These are phyloP conservation scores for Druon quercuslanigerum DNA, from an alignment of 1,140 invertebrate genomes.

Conservation along the genomic window DNA sequence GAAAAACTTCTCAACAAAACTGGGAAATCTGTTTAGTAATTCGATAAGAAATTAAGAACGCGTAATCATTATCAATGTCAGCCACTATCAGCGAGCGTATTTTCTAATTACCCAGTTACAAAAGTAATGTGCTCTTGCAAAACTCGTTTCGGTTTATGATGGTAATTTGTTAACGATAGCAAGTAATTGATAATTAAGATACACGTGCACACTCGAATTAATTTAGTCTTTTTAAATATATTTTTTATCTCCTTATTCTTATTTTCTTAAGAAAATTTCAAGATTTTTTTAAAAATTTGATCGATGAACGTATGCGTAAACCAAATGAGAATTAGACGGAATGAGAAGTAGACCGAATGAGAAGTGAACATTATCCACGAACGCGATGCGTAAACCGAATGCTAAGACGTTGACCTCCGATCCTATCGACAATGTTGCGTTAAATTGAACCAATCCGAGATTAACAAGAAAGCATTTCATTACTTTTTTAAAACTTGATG, in stretches of 20 bases:
- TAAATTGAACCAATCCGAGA: no score
- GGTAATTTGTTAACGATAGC: slow-evolving; percentile 27
- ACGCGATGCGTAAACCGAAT: no score
- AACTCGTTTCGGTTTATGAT: slow-evolving; percentile 18
- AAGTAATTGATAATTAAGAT: slow-evolving; percentile 27
- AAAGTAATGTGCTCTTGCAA: slow-evolving; percentile 27
- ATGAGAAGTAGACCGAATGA: no score
- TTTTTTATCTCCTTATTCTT: neutral
- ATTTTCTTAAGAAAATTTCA: neutral
- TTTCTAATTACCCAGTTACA: slow-evolving; percentile 27
- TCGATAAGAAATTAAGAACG: slow-evolving; percentile 2
- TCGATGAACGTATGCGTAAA: no score
- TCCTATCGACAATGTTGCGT: no score
- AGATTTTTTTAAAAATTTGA: no score
- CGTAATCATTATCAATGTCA: slow-evolving; percentile 5
- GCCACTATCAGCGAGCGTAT: neutral
- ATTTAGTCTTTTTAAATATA: neutral
- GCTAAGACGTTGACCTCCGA: no score
- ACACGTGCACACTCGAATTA: slow-evolving; percentile 1
- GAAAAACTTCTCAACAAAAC: neutral
- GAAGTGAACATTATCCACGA: no score
- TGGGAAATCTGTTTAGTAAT: neutral
- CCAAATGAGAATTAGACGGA: no score
- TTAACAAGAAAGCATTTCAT: no score
- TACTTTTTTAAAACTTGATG: neutral